A percentile compares a stretch with the other conserved stretches of the same genome.
Conservation (phyloP, 1,140 invertebrate genomes). For the Nebria ingens region DNA sequence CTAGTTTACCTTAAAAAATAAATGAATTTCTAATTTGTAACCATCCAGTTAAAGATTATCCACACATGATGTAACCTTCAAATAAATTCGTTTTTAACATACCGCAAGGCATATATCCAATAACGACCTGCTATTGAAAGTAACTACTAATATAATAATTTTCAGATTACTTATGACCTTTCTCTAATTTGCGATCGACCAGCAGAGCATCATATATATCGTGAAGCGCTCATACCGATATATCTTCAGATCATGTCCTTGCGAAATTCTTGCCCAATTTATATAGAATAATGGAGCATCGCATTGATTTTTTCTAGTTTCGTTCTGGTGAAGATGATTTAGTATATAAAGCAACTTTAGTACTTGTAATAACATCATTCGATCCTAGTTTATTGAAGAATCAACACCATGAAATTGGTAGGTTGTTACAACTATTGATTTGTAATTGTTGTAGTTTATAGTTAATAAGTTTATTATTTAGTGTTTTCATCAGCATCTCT, state of each 20-base stretch:
- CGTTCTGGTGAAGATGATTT: not conserved
- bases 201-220: not conserved
- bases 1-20: no score
- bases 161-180: not conserved
- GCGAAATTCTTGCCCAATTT: slow-evolving; percentile 7
- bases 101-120: not conserved
- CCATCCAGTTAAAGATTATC: no score
- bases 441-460: no score
- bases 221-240: not conserved
- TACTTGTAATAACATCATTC: not conserved
- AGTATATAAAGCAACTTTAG: not conserved
- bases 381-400: not conserved
- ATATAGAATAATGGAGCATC: slow-evolving; percentile 4
- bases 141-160: not conserved
- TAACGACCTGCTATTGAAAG: slow-evolving; percentile 2
- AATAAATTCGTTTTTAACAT: not conserved
- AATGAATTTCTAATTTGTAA: no score
- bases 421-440: not conserved
- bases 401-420: slow-evolving; percentile 5
- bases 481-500: no score
- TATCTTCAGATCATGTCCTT: not conserved
- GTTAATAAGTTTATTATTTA: no score
- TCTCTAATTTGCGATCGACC: not conserved
- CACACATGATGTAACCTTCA: not conserved
- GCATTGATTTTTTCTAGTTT: not conserved